A percentile compares a stretch with the other conserved stretches of the same genome.
These are phyloP conservation scores for Ophthalmolycus amberensis DNA, from an alignment of 2,113 vertebrate genomes.

Conservation along the genomic window DNA sequence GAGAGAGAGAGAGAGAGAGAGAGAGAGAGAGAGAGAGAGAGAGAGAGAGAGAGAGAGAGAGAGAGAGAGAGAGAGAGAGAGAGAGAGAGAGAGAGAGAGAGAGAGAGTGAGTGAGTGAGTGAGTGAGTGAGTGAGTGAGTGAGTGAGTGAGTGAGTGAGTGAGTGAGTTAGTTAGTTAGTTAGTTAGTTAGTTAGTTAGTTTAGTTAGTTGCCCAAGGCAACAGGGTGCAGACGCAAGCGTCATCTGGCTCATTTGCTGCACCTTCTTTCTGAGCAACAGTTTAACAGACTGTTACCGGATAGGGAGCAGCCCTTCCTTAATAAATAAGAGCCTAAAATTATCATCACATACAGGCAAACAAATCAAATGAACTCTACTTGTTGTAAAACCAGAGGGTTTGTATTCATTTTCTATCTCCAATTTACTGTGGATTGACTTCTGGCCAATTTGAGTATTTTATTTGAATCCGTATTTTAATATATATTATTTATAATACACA, in stretches of 20 bases:
- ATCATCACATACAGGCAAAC: neutral
- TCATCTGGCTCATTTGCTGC: constrained; percentile 49
- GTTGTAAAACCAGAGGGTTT: neutral
- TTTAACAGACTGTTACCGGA: neutral
- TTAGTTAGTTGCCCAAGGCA: neutral
- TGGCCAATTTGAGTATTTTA: neutral
- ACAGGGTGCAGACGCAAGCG: constrained; percentile 26
- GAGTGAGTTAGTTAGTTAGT: too few relatives aligned
- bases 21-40: too few relatives aligned
- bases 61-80: too few relatives aligned
- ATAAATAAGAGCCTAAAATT: constrained; percentile 37
- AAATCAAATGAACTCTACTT: neutral
- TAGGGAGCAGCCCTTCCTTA: neutral
- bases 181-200: too few relatives aligned
- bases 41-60: too few relatives aligned
- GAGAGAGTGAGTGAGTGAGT: too few relatives aligned
- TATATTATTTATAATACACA: neutral
- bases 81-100: too few relatives aligned
- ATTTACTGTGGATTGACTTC: too few relatives aligned
- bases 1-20: too few relatives aligned
- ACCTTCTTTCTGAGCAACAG: constrained; percentile 7
- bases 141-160: too few relatives aligned
- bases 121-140: too few relatives aligned
- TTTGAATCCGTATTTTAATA: neutral
- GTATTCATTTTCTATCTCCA: neutral